Evolutionary conservation across 2,113 vertebrate species (phyloP), one percentile per base, ranked within the genome.

Genomic region (Corythornis madagascariensis): DNA sequence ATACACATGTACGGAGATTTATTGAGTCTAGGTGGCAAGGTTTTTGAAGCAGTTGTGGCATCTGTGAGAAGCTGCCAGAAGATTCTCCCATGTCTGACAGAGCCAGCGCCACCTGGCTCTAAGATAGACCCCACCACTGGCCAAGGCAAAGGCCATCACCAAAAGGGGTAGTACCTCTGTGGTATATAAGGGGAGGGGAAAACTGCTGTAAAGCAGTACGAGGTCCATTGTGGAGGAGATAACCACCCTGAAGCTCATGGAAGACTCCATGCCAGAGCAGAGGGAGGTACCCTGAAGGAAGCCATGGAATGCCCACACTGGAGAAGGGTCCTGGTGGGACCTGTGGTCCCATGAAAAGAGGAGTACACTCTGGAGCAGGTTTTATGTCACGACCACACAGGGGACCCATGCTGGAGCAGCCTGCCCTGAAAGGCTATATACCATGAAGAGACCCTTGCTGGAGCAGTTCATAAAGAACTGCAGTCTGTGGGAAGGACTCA

Each of bases 71-170:
- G 20, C 59, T 18, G 7, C 2, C 21, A 76, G 31, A 81, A 60
- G 9, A 3, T 2, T 29, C 3, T 7, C 35, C 16, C 7, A 4
- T 0, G 3, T 52, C 45, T 3, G 1, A 56, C 2, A 52, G 6
- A 77, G 31, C 6, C 38, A 55, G 16, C 20, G 12, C 4, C 69
- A 60, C 22, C 1, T 1, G 8, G 22, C 11, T 67, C n/a, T 29
- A 83, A 31, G 17, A 48, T 0, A 1, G 26, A 76, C 22, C 2
- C 2, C 3, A 1, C 15, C 4, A 3, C 1, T 22, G 10, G 29
- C 22, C 42, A 65, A 42, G 8, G 57, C 22, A 4, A 22, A 82
- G 31, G 4, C 22, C 25, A 57, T 5, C 40, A 78, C 13, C 8
- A 6, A 77, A 1, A 3, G 33, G 11, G 19, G 26, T 0, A n/a